Evolutionary conservation across 1,140 invertebrate species (phyloP), one percentile per base, ranked within the genome.

Genomic region (Cydia fagiglandana): DNA sequence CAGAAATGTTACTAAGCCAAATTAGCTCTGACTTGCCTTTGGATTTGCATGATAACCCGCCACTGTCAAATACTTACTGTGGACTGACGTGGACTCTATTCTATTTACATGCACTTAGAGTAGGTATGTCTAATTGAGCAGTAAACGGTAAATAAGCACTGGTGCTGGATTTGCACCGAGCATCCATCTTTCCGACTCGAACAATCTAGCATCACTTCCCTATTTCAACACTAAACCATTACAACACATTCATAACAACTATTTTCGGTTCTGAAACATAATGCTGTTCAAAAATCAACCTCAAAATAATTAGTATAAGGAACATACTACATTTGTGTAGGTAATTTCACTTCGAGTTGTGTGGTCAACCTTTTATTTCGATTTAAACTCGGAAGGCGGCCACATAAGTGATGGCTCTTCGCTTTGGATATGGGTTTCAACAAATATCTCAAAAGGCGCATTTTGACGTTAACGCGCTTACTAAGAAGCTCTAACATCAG

Each of bases 201-300:
- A 84, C 81, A 80, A 77, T 76, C 79, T 76, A 81, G 79, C 66
- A 41, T 45, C 77, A 79, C 80, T 86, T 84, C 81, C 83, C 82
- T 78, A 79, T 87, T 87, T 87, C 84, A 86, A 83, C 86, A 85
- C 82, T 79, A 73, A 68, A 66, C 83, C 81, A 87, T 86, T 87
- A 87, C 80, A 81, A 73, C n/a, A 73, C 70, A 41, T 41, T 17
- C 66, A 70, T 17, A 70, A 70, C 38, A 70, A 38, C 6, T n/a
- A 38, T 70, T 38, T 70, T 17, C 66, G n/a, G 15, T 38, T 41
- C 5, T n/a, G 2, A 70, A 70, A 17, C 5, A 70, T 2, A 17
- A 0, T 17, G 28, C 2, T 24, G 10, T 17, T 45, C 4, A 38
- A 70, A n/a, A 38, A 17, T 17, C n/a, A 70, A 38, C 66, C 34